Evolutionary conservation across 2,113 vertebrate species (phyloP).

Genomic region (Lampris megalopsis): DNA sequence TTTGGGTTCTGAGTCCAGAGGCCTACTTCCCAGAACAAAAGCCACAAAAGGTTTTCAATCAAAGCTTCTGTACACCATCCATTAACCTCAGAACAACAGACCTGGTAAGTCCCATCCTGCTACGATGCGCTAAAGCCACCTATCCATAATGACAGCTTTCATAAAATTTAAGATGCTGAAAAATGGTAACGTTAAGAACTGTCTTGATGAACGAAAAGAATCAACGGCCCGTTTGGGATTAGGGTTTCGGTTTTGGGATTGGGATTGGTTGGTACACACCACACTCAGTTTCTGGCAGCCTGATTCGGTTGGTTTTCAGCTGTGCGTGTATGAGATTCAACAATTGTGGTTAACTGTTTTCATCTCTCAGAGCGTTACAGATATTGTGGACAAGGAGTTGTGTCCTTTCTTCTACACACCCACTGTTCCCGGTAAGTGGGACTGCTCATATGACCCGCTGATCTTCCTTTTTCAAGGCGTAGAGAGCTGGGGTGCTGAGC

Average conservation of each 20-base stretch:
- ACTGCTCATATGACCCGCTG: background rate
- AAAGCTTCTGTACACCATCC: slow-evolving; percentile 78
- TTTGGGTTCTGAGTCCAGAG: background rate
- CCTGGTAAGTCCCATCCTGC: slow-evolving; percentile 59
- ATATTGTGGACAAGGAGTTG: slow-evolving; percentile 77
- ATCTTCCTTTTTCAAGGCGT: too few relatives aligned
- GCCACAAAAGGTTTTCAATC: slow-evolving; percentile 36
- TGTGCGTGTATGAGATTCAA: too few relatives aligned
- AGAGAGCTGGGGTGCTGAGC: too few relatives aligned
- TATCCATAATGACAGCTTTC: background rate
- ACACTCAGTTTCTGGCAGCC: background rate
- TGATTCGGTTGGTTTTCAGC: background rate
- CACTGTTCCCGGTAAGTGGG: slow-evolving; percentile 78
- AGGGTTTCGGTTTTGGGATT: too few relatives aligned
- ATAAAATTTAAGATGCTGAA: too few relatives aligned
- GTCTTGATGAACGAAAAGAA: too few relatives aligned
- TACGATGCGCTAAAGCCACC: background rate
- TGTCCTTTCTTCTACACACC: slow-evolving; percentile 84
- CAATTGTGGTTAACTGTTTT: background rate
- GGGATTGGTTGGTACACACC: background rate
- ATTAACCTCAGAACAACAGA: slow-evolving; percentile 54
- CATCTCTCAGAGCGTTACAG: slow-evolving; percentile 63
- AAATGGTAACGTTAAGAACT: too few relatives aligned
- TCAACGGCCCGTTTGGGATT: too few relatives aligned
- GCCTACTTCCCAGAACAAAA: accelerated